Evolutionary conservation across 1,140 invertebrate species (phyloP).

Genomic region (Drosophila nasuta): DNA sequence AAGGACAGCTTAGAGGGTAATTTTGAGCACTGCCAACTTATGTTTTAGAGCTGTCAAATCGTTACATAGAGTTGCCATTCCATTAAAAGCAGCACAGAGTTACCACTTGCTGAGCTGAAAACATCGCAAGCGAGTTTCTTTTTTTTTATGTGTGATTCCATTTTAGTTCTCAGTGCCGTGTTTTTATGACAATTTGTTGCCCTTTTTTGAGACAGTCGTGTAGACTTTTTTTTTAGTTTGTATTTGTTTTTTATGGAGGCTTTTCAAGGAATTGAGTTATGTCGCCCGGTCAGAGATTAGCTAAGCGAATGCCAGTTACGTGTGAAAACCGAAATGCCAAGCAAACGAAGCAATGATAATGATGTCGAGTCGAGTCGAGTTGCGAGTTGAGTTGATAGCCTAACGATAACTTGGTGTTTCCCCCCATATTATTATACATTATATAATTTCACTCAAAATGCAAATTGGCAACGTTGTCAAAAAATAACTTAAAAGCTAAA

Average conservation of each 20-base stretch:
- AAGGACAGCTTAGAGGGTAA: too few relatives aligned
- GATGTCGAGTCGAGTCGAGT: not conserved
- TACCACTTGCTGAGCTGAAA: not conserved
- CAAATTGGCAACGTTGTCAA: constrained; percentile 65
- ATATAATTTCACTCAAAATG: constrained; percentile 55
- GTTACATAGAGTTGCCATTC: too few relatives aligned
- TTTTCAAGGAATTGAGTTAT: constrained; percentile 49
- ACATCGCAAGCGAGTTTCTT: not conserved
- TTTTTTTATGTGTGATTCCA: constrained; percentile 7
- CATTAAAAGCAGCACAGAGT: not conserved
- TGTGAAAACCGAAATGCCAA: constrained; percentile 4
- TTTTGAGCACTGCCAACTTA: too few relatives aligned
- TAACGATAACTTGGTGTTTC: not conserved
- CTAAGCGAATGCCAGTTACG: constrained; percentile 18
- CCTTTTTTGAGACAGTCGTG: constrained; percentile 17
- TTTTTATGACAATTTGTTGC: constrained; percentile 51
- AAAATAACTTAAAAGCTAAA: constrained; percentile 55
- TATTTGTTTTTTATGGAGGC: constrained; percentile 35
- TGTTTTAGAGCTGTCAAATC: too few relatives aligned
- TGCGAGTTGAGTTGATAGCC: not conserved
- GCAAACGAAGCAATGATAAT: constrained; percentile 6
- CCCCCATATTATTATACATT: not conserved
- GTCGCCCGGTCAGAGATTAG: constrained; percentile 33
- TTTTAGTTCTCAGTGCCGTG: constrained; percentile 12
- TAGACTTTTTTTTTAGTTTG: constrained; percentile 9